These are phyloP conservation scores for Drosophila nigricruria DNA, from an alignment of 2,888 invertebrate genomes.

Conservation along the genomic window DNA sequence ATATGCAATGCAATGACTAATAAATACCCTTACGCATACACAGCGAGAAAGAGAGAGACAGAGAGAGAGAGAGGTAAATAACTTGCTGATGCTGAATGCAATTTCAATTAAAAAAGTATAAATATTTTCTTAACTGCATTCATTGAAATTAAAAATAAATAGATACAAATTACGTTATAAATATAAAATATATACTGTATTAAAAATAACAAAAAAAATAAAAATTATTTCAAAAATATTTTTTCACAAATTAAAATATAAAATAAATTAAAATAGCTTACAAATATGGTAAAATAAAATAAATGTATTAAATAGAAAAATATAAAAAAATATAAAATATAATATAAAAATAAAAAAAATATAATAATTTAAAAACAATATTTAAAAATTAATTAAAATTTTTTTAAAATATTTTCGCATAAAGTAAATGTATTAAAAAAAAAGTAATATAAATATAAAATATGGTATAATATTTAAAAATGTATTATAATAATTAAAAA, in stretches of 20 bases:
- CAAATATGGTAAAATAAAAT: not conserved
- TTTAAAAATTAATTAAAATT: too few species aligned
- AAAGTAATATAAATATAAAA: not conserved
- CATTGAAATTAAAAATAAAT: not conserved
- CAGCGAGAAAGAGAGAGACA: not conserved
- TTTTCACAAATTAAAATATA: not conserved
- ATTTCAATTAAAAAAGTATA: not conserved
- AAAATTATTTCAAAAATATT: not conserved
- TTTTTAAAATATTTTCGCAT: too few species aligned
- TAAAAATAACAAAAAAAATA: too few species aligned
- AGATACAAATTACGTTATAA: not conserved
- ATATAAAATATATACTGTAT: not conserved
- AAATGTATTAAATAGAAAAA: too few species aligned
- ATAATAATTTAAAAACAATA: too few species aligned
- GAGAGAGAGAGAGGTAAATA: not conserved
- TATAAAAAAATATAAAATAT: too few species aligned
- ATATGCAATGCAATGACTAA: not conserved
- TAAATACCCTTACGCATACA: conserved; percentile 13
- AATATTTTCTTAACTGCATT: not conserved
- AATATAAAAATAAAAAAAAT: too few species aligned
- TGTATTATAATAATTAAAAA: too few species aligned
- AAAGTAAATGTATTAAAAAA: too few species aligned
- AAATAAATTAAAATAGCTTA: not conserved
- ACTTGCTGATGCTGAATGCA: not conserved
- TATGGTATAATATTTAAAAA: too few species aligned